phyloP scores from a whole-genome alignment of 2,113 vertebrate species.

The Apus apus region DNA sequence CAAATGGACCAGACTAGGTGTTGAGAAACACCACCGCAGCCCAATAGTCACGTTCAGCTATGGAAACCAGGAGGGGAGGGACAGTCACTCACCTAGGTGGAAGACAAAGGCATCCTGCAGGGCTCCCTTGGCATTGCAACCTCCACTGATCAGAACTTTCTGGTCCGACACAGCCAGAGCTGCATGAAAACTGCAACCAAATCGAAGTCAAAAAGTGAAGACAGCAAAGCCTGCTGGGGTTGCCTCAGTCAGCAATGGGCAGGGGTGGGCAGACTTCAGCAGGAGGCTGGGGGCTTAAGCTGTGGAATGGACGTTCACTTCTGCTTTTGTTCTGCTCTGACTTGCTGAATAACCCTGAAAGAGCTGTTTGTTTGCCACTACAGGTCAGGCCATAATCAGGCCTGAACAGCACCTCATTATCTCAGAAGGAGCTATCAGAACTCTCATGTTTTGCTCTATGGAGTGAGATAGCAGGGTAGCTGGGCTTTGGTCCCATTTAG shows the following conservation, averaged over 20 bases:
- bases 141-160: conserved; percentile 86
- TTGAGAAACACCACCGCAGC: neutral
- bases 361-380: neutral
- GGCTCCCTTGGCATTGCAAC: conserved; percentile 82
- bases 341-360: neutral
- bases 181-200: conserved; percentile 82
- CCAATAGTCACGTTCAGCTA: neutral
- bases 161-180: conserved; percentile 82
- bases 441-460: neutral
- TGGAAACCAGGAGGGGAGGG: neutral
- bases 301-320: neutral
- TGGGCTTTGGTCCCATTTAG: neutral
- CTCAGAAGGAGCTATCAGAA: neutral
- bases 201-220: neutral
- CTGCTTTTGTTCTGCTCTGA: neutral
- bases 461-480: neutral
- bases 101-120: conserved; percentile 85
- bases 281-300: neutral
- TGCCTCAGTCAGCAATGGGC: neutral
- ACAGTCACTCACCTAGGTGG: conserved; percentile 74
- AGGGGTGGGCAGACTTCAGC: neutral
- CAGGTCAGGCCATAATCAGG: neutral
- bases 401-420: neutral
- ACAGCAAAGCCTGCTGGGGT: neutral
- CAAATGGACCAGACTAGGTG: neutral